Base-by-base conservation (phyloP, 2,888 invertebrate species). In the Merodon equestris region DNA sequence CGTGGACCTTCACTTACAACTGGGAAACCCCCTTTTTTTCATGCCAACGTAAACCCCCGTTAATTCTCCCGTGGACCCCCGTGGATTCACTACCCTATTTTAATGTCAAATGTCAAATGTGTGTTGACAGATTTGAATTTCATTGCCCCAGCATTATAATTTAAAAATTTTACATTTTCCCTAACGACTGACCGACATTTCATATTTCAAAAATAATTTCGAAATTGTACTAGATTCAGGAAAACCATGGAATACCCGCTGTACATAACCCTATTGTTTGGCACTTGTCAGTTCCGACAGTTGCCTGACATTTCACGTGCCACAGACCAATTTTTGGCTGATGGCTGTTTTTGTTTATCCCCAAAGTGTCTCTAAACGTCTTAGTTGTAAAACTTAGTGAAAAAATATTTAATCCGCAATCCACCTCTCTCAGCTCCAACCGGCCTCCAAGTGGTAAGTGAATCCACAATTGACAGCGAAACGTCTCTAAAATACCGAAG, bases 281-380 rank as follows among this genome's bases (percentile, higher is more conserved):
- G 4, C 60, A 0, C 27, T 48, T 50, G 45, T 1, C n/a, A 42
- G 0, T n/a, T 10, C 9, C 40, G 54, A 53, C 53, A 53, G 36
- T 1, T 14, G 13, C 36, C 48, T 72, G 76, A 73, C 73, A 19
- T 68, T 45, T 48, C n/a, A 17, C 9, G 14, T 10, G 27, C 27
- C 7, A 27, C 27, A 4, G 27, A 47, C 14, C 34, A 48, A 27
- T 44, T 42, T 54, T 36, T 38, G 9, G n/a, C 10, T 13, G 27
- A 40, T 53, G 18, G 48, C 61, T 63, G 51, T 53, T 71, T 56
- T 71, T 71, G 71, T 71, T 71, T 71, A 71, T 71, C 61, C 54
- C 34, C 27, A 18, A n/a, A 44, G 17, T 18, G 13, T 10, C 9
- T 2, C 10, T 18, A 48, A 47, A 44, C 38, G 1, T n/a, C 3